Conservation (phyloP, 2,113 vertebrate genomes). For the Rhinolophus sinicus region DNA sequence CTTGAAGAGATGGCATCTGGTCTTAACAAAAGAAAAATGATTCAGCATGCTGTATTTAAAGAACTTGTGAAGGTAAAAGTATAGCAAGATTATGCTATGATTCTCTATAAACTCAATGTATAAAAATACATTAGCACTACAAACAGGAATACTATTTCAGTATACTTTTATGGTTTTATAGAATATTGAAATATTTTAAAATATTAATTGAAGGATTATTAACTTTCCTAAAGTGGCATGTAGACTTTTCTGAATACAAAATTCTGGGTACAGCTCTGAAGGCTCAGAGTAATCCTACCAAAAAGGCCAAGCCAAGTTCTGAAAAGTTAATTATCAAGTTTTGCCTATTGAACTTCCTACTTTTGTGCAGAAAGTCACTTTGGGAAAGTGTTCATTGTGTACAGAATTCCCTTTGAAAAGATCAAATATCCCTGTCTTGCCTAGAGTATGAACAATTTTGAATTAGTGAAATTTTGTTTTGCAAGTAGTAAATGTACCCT, state of each 20-base stretch:
- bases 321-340: background rate
- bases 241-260: slow-evolving; percentile 32
- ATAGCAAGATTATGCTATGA: background rate
- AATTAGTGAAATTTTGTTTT: slow-evolving; percentile 53
- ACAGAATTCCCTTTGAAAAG: background rate
- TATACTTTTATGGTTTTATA: slow-evolving; percentile 17
- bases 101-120: background rate
- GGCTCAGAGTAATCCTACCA: background rate
- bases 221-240: slow-evolving; percentile 47
- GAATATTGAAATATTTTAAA: background rate
- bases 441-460: slow-evolving; percentile 13
- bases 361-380: slow-evolving; percentile 30
- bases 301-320: background rate
- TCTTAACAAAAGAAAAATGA: slow-evolving; percentile 99
- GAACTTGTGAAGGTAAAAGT: slow-evolving; percentile 97
- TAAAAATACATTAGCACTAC: background rate
- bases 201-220: slow-evolving; percentile 8
- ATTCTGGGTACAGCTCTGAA: background rate
- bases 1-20: slow-evolving; percentile 99
- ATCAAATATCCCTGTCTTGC: background rate
- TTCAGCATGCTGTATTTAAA: slow-evolving; percentile 99
- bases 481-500: background rate
- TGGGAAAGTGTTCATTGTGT: background rate
- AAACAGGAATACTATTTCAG: slow-evolving; percentile 16
- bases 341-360: background rate